Percentiles rank a stretch among this genome's conserved stretches.
These are phyloP conservation scores for Cheilosia variabilis DNA, from an alignment of 2,888 invertebrate genomes.

Conservation along the genomic window DNA sequence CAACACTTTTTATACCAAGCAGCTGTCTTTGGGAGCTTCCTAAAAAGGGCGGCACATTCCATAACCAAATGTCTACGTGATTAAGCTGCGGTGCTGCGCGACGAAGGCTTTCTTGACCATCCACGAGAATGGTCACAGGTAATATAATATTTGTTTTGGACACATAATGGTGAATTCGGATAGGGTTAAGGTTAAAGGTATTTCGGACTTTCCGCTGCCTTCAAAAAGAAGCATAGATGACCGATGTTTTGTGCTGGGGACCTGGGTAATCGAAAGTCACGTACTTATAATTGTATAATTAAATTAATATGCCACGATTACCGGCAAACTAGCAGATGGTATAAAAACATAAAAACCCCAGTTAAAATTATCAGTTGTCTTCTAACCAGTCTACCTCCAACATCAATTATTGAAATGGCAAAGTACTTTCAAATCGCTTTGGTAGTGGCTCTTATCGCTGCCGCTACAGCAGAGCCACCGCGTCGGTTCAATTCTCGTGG, in stretches of 20 bases:
- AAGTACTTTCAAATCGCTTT: constrained; percentile 29
- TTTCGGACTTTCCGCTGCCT: constrained; percentile 30
- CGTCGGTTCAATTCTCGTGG: constrained; percentile 47
- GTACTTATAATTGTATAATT: not conserved
- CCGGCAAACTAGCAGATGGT: constrained; percentile 1
- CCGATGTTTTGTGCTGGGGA: not conserved
- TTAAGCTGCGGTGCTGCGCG: constrained; percentile 35
- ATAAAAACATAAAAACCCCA: constrained; percentile 45
- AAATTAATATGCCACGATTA: constrained; percentile 10
- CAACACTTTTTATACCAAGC: constrained; percentile 63
- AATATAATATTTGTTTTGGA: constrained; percentile 28
- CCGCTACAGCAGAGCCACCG: constrained; percentile 46
- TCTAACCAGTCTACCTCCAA: constrained; percentile 10
- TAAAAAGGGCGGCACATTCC: constrained; percentile 46
- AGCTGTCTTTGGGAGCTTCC: constrained; percentile 39
- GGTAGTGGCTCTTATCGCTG: constrained; percentile 39
- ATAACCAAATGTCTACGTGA: constrained; percentile 54
- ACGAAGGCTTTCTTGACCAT: constrained; percentile 49
- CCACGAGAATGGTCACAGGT: constrained; percentile 27
- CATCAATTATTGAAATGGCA: constrained; percentile 37
- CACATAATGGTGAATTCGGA: constrained; percentile 22
- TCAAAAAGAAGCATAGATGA: not conserved
- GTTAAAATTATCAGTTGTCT: constrained; percentile 49
- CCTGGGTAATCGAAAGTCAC: not conserved
- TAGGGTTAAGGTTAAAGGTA: constrained; percentile 54